phyloP scores from a whole-genome alignment of 2,113 vertebrate genomes.

The Micromys minutus region DNA sequence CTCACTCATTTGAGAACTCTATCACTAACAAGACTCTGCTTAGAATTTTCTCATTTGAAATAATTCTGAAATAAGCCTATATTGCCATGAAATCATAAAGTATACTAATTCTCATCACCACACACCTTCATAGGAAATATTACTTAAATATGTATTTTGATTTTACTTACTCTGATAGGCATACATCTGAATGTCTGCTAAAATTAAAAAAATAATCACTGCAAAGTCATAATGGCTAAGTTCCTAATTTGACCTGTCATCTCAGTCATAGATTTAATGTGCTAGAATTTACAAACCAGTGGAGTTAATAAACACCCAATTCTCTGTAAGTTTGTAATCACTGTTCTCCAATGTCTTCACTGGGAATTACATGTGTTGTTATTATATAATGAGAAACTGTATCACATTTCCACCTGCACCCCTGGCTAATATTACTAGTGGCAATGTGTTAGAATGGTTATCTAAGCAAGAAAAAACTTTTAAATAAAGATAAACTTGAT shows the following conservation, averaged over 20 bases:
- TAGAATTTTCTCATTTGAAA: not conserved
- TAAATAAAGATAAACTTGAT: not conserved
- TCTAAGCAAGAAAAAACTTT: not conserved
- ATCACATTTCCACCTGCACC: not conserved
- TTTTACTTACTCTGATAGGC: not conserved
- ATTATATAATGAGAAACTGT: not conserved
- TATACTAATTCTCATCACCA: not conserved
- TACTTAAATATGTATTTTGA: not conserved
- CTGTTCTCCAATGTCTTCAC: not conserved
- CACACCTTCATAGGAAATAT: not conserved
- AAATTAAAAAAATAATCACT: not conserved
- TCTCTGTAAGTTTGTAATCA: too few relatives aligned
- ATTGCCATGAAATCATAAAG: not conserved
- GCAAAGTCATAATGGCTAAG: not conserved
- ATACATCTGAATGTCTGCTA: not conserved
- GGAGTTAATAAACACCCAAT: not conserved
- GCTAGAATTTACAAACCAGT: not conserved
- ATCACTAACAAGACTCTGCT: not conserved
- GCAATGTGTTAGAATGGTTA: not conserved
- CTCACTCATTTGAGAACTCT: not conserved
- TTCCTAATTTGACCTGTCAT: not conserved
- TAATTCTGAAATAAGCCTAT: not conserved
- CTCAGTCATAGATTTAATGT: not conserved
- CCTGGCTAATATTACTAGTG: not conserved
- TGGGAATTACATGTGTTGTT: not conserved